These are phyloP conservation scores for Drosophila putrida DNA, from an alignment of 2,888 invertebrate genomes.

Conservation along the genomic window DNA sequence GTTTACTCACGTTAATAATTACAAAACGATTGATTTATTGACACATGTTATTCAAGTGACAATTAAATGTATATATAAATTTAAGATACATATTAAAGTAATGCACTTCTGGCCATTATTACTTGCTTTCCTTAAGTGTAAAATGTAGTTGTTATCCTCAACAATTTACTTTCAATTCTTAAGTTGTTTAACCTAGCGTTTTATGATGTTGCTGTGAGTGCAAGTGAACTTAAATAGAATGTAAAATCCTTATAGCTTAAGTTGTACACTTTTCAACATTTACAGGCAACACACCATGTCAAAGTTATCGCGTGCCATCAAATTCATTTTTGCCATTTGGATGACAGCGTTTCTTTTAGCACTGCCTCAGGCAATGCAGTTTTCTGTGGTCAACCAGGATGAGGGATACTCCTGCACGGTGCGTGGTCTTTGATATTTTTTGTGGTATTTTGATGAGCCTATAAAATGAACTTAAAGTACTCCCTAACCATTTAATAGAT, in stretches of 20 bases:
- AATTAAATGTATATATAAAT: too few species aligned
- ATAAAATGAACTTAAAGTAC: slow-evolving; percentile 17
- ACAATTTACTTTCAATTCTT: background rate
- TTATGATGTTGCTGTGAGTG: background rate
- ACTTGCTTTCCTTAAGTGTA: background rate
- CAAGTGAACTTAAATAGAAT: background rate
- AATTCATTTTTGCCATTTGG: slow-evolving; percentile 94
- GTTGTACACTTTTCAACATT: slow-evolving; percentile 18
- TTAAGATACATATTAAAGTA: too few species aligned
- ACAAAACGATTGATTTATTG: too few species aligned
- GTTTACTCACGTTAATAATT: too few species aligned
- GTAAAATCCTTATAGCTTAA: background rate
- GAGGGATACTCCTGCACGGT: slow-evolving; percentile 84
- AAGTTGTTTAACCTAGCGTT: background rate
- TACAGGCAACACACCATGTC: slow-evolving; percentile 91
- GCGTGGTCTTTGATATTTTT: background rate
- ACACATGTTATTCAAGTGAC: too few species aligned
- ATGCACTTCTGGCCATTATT: background rate
- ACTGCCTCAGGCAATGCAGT: slow-evolving; percentile 89
- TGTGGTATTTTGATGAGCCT: slow-evolving; percentile 9
- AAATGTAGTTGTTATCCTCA: background rate
- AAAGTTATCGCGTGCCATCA: slow-evolving; percentile 93
- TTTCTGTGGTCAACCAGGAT: slow-evolving; percentile 82
- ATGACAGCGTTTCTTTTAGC: slow-evolving; percentile 90
- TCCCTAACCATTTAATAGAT: slow-evolving; percentile 70